Evolutionary conservation across 2,888 invertebrate species (phyloP), one percentile per base, ranked within the genome.

Genomic region (Lydus trimaculatus): DNA sequence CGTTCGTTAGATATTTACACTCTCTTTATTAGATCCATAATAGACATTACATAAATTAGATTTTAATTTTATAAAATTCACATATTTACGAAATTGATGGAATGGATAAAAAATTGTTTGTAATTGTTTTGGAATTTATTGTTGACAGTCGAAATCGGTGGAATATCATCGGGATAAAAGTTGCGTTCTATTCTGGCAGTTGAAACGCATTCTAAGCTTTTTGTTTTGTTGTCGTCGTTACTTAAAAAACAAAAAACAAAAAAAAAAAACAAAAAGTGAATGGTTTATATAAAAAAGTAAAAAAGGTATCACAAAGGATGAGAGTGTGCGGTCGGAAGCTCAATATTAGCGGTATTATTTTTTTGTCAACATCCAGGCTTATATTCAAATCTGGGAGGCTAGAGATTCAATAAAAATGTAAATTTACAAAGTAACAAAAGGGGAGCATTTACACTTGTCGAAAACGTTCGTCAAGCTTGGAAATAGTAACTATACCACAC

Each of bases 311-410:
- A 56, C 58, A 43, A 43, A 64, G 63, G 62, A 52, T 63, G 71
- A 64, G 66, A 66, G 66, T 66, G 66, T 64, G 69, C 69, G 70
- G 65, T 72, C 59, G 56, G 72, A 81, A 81, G 81, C 82, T 88
- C 88, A 87, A 89, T 89, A 89, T 89, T 89, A 89, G 88, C 87
- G 88, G 88, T 88, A 89, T 89, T 88, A 89, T 89, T 89, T 89
- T 56, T 89, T 89, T 89, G 89, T 84, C 83, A 82, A 83, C 85
- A 84, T 84, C 82, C 80, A 76, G 83, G 84, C 84, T 84, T 84
- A 83, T 84, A 85, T 85, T 85, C 82, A 85, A 84, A 85, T 85
- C 85, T 84, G 80, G 79, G 79, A 77, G 81, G 84, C 83, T 83
- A 80, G 83, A 83, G 82, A 84, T 85, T 85, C 85, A 84, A 85